Evolutionary conservation across 2,113 vertebrate genomes (phyloP).

Genomic region (Gorsachius goisagi): DNA sequence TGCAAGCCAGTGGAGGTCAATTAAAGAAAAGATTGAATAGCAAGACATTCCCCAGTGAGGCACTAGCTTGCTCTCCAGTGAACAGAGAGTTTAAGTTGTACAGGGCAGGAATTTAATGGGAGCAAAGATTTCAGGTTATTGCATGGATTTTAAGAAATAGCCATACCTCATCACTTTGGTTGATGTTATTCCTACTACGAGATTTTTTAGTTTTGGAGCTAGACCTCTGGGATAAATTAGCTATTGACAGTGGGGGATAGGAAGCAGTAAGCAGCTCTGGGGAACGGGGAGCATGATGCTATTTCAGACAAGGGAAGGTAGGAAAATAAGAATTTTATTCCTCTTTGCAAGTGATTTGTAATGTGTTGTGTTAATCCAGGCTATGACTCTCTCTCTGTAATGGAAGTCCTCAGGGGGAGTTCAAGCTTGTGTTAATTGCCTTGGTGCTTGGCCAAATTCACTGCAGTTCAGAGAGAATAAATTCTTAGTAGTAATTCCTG

Average conservation of each 20-base stretch:
- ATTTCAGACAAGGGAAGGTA: background rate
- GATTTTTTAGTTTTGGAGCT: background rate
- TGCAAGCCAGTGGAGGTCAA: background rate
- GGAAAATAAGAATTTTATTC: background rate
- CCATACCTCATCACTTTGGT: background rate
- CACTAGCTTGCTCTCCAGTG: background rate
- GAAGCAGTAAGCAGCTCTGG: background rate
- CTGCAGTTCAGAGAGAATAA: background rate
- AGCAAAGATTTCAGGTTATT: background rate
- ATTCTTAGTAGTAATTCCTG: background rate
- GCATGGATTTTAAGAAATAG: background rate
- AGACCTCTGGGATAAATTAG: background rate
- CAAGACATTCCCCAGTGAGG: background rate
- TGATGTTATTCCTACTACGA: background rate
- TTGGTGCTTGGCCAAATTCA: background rate
- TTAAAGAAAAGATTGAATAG: background rate
- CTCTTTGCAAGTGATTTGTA: background rate
- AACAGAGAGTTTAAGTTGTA: background rate
- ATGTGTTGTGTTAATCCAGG: background rate
- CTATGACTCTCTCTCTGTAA: background rate
- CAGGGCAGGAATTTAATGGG: background rate
- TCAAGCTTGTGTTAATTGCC: constrained; percentile 12
- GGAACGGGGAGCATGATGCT: background rate
- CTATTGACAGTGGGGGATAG: background rate
- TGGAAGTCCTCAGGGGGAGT: background rate